Conservation (phyloP, 1,140 invertebrate species). For the Mercenaria mercenaria region DNA sequence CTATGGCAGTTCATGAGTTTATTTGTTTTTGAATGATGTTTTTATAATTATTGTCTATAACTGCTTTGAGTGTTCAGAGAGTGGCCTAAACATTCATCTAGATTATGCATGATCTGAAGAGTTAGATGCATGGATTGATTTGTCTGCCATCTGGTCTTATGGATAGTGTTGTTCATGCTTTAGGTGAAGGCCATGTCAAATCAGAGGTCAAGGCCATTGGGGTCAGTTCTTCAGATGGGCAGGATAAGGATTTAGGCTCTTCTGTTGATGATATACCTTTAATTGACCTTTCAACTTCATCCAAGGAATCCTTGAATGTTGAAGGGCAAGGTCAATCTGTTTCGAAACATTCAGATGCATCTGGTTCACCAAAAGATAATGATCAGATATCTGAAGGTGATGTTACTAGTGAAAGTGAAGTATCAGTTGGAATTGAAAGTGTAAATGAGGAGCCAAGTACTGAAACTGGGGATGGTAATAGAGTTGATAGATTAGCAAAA, state of each 20-base stretch:
- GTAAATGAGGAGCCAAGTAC: background rate
- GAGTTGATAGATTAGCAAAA: conserved; percentile 41
- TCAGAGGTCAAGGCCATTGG: conserved; percentile 5
- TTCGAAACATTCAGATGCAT: background rate
- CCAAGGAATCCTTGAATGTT: conserved; percentile 21
- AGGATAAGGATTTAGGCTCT: background rate
- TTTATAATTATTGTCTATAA: background rate
- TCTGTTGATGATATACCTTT: conserved; percentile 35
- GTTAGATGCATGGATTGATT: background rate
- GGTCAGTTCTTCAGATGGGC: background rate
- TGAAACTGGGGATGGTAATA: background rate
- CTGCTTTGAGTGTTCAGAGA: no score
- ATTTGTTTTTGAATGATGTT: background rate
- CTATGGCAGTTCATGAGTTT: background rate
- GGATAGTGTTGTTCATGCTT: background rate
- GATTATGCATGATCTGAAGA: no score
- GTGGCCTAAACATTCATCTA: no score
- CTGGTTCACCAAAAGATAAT: background rate
- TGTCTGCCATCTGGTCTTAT: background rate
- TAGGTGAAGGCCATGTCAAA: background rate
- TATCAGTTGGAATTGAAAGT: conserved; percentile 13
- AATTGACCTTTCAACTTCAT: conserved; percentile 48
- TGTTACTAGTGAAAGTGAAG: conserved; percentile 17
- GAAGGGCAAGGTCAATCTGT: background rate
- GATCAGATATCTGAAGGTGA: background rate